Conservation (phyloP, 2,113 vertebrate species). For the Onychostruthus taczanowskii region DNA sequence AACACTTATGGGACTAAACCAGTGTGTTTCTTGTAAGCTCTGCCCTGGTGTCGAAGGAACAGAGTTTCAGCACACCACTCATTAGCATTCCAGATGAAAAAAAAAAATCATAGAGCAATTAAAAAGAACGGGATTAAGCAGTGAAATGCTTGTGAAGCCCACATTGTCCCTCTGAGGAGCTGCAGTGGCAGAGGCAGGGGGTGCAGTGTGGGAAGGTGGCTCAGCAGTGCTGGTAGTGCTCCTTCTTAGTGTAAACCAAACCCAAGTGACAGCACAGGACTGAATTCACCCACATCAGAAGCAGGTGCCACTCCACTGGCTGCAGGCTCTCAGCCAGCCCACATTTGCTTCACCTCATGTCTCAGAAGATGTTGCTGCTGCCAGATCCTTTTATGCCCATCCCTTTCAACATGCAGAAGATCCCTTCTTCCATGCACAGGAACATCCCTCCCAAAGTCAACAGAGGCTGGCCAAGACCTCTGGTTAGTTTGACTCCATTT, state of each 20-base stretch:
- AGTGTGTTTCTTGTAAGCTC: background rate
- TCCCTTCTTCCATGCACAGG: background rate
- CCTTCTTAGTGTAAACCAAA: background rate
- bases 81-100: background rate
- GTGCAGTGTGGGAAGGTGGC: background rate
- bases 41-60: background rate
- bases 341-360: background rate
- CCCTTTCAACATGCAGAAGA: background rate
- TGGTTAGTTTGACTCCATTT: background rate
- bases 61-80: background rate
- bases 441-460: background rate
- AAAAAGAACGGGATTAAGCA: background rate
- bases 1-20: background rate
- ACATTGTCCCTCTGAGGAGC: background rate
- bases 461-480: background rate
- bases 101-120: background rate
- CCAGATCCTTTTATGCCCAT: background rate
- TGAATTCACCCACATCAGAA: background rate
- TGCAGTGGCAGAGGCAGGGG: background rate
- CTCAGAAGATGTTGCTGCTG: background rate
- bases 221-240: background rate
- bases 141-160: background rate
- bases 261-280: background rate
- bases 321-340: background rate
- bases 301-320: background rate